Evolutionary conservation across 2,797 vertebrate species (phyloP).

Genomic region (Petrocephalus sullivani): DNA sequence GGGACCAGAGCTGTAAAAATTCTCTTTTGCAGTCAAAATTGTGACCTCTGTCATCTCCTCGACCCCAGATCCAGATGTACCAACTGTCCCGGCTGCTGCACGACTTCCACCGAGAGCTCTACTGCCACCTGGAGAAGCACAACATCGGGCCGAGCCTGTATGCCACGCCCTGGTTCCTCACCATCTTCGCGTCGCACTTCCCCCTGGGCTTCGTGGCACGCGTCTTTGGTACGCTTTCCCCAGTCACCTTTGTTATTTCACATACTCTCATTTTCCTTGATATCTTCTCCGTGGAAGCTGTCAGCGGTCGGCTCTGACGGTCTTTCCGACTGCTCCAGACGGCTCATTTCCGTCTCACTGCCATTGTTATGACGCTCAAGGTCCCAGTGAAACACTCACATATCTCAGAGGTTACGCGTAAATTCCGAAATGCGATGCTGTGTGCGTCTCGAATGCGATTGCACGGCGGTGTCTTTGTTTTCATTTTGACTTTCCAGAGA

Average conservation of each 20-base stretch:
- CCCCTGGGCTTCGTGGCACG: conserved; percentile 91
- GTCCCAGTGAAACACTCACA: neutral
- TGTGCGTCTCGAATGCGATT: neutral
- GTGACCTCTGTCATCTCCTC: neutral
- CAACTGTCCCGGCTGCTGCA: conserved; percentile 92
- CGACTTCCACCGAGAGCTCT: conserved; percentile 90
- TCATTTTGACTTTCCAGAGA: neutral
- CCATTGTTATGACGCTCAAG: neutral
- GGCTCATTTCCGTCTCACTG: neutral
- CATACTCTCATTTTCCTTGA: neutral
- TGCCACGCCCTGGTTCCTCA: conserved; percentile 97
- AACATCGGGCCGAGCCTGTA: conserved; percentile 95
- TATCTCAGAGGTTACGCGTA: neutral
- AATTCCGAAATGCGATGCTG: neutral
- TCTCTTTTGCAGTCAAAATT: neutral
- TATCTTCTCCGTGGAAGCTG: neutral
- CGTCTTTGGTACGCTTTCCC: conserved; percentile 75
- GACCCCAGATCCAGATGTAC: conserved; percentile 92
- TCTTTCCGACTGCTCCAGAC: neutral
- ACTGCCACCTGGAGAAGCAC: conserved; percentile 84
- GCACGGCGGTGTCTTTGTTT: neutral
- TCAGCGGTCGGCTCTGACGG: neutral
- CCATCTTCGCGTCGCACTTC: conserved; percentile 91
- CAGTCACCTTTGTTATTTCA: neutral
- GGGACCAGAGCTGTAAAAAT: neutral